phyloP scores from a whole-genome alignment of 35 echinoderm and acorn worm genomes.

The Patiria miniata region DNA sequence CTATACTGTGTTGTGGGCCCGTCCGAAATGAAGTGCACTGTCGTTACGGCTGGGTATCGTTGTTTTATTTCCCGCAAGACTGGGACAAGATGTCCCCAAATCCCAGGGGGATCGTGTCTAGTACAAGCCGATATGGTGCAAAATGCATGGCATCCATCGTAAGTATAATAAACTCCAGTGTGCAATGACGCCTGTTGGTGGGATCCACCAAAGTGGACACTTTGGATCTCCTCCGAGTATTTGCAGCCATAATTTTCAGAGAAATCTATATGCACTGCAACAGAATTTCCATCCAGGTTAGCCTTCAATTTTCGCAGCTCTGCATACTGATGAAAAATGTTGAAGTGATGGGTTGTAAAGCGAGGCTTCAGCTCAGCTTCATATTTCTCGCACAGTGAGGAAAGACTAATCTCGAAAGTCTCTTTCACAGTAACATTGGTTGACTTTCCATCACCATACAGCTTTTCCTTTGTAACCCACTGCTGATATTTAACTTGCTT shows the following conservation, averaged over 20 bases:
- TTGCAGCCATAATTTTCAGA: conserved; percentile 45
- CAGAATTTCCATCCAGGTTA: background rate
- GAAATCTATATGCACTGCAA: conserved; percentile 23
- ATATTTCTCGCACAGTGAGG: too few relatives aligned
- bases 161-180: conserved; percentile 5
- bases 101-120: conserved; percentile 10
- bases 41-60: background rate
- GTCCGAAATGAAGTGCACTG: conserved; percentile 47
- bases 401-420: background rate
- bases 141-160: background rate
- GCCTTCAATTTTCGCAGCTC: conserved; percentile 12
- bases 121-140: conserved; percentile 22
- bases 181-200: conserved; percentile 27
- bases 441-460: too few relatives aligned
- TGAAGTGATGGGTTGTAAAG: conserved; percentile 17
- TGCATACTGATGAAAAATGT: conserved; percentile 41
- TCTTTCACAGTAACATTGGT: background rate
- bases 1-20: conserved; percentile 44
- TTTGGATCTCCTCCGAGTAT: conserved; percentile 39
- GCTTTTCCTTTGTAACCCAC: background rate
- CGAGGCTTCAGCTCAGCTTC: too few relatives aligned
- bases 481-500: background rate
- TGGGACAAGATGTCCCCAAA: conserved; percentile 17
- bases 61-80: background rate
- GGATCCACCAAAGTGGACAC: conserved; percentile 43